Evolutionary conservation across 2,113 vertebrate species (phyloP), one percentile per base, ranked within the genome.

Genomic region (Anser cygnoides): DNA sequence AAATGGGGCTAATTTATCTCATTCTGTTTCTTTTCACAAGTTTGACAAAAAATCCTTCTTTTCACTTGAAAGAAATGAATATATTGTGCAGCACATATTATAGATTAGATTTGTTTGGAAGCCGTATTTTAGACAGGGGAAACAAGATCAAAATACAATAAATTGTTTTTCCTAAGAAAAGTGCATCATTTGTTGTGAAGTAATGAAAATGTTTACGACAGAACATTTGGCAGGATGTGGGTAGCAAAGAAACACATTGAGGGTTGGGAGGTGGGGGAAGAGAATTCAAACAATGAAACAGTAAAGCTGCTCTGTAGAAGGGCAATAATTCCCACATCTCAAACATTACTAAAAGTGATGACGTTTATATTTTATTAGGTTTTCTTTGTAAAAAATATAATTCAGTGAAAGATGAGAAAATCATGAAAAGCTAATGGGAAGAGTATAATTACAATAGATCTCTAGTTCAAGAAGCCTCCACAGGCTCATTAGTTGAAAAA

Each of bases 211-310:
- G 77, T 16, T 71, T 72, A 58, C 9, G 83, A 43, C 13, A 77
- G 73, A 74, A 9, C 29, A 71, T 46, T 89, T 89, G 76, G 61
- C 70, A 87, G 63, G 87, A 89, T 81, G 41, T 44, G 52, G 55
- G 55, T 74, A 77, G 59, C 16, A 29, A 89, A 66, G 68, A 70
- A n/a, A 93, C 59, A 76, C 55, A 63, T 2, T 20, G 31, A 41
- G 23, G 50, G 50, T 52, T 25, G 26, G 37, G 39, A 39, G 39
- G 37, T 10, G 9, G n/a, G 58, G 52, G 3, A 61, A n/a, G 10
- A 93, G 59, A 89, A 84, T 84, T 41, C 41, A 95, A 89, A 91
- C 50, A 81, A 77, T 77, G 39, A 72, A 86, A 72, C 21, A 84
- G 50, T 76, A 16, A 28, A 67, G 25, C 41, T 62, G 11, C 67